Percentiles rank a stretch among this genome's conserved stretches.
phyloP scores from a whole-genome alignment of 2,113 vertebrate species.

The Plotosus lineatus region DNA sequence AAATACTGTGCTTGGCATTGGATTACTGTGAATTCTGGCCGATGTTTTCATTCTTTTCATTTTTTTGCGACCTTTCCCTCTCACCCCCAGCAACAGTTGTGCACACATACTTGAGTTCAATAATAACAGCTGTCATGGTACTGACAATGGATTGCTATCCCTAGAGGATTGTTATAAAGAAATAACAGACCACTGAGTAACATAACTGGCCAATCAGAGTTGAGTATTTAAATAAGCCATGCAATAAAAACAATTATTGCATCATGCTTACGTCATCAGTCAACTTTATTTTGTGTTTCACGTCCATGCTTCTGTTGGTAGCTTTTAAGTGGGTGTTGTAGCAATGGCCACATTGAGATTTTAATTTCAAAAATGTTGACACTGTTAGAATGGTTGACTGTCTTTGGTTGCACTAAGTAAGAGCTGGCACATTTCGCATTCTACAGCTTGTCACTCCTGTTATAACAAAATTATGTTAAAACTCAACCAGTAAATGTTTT shows the following conservation, averaged over 20 bases:
- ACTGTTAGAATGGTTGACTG: background rate
- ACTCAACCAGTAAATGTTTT: background rate
- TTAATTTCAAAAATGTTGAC: background rate
- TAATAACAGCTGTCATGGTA: slow-evolving; percentile 54
- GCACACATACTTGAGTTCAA: slow-evolving; percentile 40
- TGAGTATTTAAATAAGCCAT: too few relatives aligned
- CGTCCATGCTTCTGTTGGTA: background rate
- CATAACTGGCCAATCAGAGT: too few relatives aligned
- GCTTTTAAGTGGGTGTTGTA: background rate
- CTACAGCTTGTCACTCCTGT: too few relatives aligned
- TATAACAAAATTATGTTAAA: background rate
- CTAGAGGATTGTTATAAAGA: too few relatives aligned
- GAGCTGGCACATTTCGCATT: background rate
- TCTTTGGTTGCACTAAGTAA: background rate
- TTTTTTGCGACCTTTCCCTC: background rate
- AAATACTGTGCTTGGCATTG: slow-evolving; percentile 50
- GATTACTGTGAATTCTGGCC: slow-evolving; percentile 63
- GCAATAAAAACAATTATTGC: background rate
- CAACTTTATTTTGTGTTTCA: background rate
- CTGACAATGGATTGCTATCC: background rate
- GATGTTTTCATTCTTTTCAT: slow-evolving; percentile 62
- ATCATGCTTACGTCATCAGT: background rate
- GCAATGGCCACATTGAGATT: background rate
- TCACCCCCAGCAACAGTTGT: too few relatives aligned
- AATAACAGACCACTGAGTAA: too few relatives aligned